These are phyloP conservation scores for Diadumene lineata DNA, from an alignment of 92 coral and sea anemone genomes.

Conservation along the genomic window DNA sequence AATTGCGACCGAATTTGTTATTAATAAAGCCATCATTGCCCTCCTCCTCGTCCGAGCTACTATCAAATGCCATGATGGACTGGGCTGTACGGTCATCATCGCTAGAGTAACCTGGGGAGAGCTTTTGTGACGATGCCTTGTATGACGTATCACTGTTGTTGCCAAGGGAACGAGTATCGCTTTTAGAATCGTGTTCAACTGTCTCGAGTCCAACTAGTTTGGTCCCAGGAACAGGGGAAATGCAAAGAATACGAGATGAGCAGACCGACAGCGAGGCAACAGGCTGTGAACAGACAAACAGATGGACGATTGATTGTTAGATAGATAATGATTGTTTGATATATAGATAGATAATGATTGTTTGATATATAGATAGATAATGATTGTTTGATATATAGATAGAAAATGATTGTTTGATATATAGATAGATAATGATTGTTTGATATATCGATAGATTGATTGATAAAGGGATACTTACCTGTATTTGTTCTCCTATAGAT, in stretches of 20 bases:
- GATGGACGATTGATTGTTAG: constrained; percentile 4
- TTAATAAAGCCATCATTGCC: constrained; percentile 73
- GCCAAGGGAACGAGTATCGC: constrained; percentile 64
- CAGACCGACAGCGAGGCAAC: constrained; percentile 80
- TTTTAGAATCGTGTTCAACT: constrained; percentile 71
- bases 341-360: background rate
- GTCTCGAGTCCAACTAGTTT: constrained; percentile 78
- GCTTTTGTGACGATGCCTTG: constrained; percentile 41
- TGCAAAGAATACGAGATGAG: constrained; percentile 86
- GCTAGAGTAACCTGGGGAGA: constrained; percentile 72
- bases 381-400: background rate
- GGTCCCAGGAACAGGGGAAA: constrained; percentile 94
- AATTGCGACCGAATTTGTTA: constrained; percentile 67
- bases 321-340: background rate
- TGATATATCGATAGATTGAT: background rate
- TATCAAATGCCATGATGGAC: constrained; percentile 92
- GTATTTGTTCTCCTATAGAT: constrained; percentile 70
- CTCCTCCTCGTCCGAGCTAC: constrained; percentile 97
- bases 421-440: background rate
- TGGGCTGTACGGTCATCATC: constrained; percentile 90
- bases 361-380: background rate
- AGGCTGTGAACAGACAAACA: constrained; percentile 62
- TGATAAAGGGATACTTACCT: constrained; percentile 48
- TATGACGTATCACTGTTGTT: constrained; percentile 59
- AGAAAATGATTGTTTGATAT: background rate